Evolutionary conservation across 2,888 invertebrate genomes (phyloP).

Genomic region (Ischnus inquisitorius): DNA sequence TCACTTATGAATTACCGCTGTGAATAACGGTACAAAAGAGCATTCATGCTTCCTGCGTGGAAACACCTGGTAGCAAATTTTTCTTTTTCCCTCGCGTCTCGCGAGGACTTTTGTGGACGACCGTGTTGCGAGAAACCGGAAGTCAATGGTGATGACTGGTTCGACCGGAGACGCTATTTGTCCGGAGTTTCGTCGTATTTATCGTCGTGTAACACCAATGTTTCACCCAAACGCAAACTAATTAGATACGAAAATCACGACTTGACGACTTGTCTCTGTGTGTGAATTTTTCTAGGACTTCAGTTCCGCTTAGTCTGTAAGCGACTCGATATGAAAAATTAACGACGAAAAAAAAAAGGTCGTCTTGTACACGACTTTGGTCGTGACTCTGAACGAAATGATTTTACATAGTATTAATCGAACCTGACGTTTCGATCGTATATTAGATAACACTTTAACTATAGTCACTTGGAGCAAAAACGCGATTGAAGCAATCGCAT

Average conservation of each 20-base stretch:
- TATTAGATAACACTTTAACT: constrained; percentile 43
- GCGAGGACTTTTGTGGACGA: neutral
- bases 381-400: constrained; percentile 26
- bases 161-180: neutral
- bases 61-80: neutral
- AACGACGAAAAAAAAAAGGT: constrained; percentile 4
- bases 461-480: constrained; percentile 26
- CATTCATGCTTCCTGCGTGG: constrained; percentile 9
- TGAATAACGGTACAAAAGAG: constrained; percentile 18
- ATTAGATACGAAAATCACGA: constrained; percentile 8
- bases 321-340: constrained; percentile 36
- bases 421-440: constrained; percentile 59
- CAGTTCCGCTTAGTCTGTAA: constrained; percentile 50
- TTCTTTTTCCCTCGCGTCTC: constrained; percentile 7
- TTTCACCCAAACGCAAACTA: constrained; percentile 2
- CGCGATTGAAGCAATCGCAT: constrained; percentile 39
- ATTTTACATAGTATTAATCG: constrained; percentile 61
- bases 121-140: neutral
- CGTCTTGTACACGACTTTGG: constrained; percentile 1
- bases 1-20: constrained; percentile 34
- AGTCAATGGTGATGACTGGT: neutral
- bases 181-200: constrained; percentile 38
- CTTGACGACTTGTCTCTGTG: constrained; percentile 10
- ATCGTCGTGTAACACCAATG: constrained; percentile 2
- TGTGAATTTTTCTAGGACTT: constrained; percentile 45